Evolutionary conservation across 1,140 invertebrate species (phyloP).

Genomic region (Hycleus cichorii): DNA sequence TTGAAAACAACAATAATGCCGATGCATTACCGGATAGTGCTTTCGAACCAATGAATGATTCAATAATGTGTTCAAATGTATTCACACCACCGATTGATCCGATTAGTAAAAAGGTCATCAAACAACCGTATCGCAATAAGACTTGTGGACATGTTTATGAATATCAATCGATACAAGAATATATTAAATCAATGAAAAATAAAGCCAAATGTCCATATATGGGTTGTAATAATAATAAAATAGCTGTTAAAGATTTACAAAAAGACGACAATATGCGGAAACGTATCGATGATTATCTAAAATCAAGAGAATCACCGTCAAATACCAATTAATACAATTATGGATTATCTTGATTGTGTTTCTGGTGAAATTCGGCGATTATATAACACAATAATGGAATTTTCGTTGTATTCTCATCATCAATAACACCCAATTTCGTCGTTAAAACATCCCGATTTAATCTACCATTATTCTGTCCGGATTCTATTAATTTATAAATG

Average conservation of each 20-base stretch:
- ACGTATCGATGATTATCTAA: conserved; percentile 8
- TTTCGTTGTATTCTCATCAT: conserved; percentile 34
- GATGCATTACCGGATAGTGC: conserved; percentile 3
- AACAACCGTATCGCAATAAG: conserved; percentile 26
- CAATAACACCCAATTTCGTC: conserved; percentile 36
- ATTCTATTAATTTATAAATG: conserved; percentile 27
- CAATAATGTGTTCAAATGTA: conserved; percentile 24
- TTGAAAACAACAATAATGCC: conserved; percentile 13
- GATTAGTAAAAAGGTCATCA: conserved; percentile 26
- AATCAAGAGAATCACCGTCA: no score
- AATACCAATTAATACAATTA: no score
- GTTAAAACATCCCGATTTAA: conserved; percentile 31
- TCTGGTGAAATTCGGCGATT: no score
- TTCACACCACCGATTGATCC: conserved; percentile 32
- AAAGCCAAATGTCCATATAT: conserved; percentile 32
- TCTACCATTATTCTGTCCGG: conserved; percentile 27
- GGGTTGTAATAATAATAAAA: conserved; percentile 26
- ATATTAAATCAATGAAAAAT: conserved; percentile 28
- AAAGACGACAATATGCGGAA: conserved; percentile 20
- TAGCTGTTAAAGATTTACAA: conserved; percentile 21
- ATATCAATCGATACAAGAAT: conserved; percentile 22
- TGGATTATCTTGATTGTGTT: no score
- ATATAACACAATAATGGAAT: conserved; percentile 39
- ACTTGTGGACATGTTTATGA: conserved; percentile 32
- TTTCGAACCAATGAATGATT: conserved; percentile 26